Evolutionary conservation across 2,113 vertebrate genomes (phyloP), one percentile per base, ranked within the genome.

Genomic region (Cettia cetti): DNA sequence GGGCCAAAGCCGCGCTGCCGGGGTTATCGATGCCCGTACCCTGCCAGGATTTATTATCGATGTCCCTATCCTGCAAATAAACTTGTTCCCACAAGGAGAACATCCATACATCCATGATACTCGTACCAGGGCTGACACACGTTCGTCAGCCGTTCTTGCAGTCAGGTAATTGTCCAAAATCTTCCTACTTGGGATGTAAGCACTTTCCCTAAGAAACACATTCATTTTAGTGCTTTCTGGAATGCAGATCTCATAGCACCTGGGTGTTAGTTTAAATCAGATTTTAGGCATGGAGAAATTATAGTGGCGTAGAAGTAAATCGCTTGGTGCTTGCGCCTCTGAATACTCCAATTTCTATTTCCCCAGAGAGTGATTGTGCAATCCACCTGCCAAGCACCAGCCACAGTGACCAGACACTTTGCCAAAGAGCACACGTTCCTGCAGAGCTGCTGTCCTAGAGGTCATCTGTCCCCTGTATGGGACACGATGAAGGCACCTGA

Each of bases 131-230:
- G 30, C 13, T 35, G 47, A 11, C 22, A 6, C 4, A 2, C 12
- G 2, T 45, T 82, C 6, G 9, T 54, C 56, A 19, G 45, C 45
- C 20, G 45, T 47, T 47, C 15, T 16, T n/a, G 22, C 1, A 6
- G 5, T 17, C 12, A 15, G 20, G 9, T 44, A 22, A 4, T 17
- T n/a, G 50, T 59, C 22, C 14, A 21, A 23, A 84, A 21, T 8
- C 15, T 24, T 35, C 37, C 45, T 9, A 2, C 18, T 26, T 33
- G 9, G 11, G 20, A 47, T 44, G 52, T 10, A 31, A 68, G 30
- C 0, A 0, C 19, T 40, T 74, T 54, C 13, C 2, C 0, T 33
- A 30, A 53, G 35, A 47, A 70, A 52, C 10, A 23, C 4, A 65
- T 3, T 37, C 11, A 6, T 16, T 69, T 37, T 11, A 15, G 22